Percentiles rank a stretch among this genome's conserved stretches.
Evolutionary conservation across 2,113 vertebrate species (phyloP).

Genomic region (Natator depressus): DNA sequence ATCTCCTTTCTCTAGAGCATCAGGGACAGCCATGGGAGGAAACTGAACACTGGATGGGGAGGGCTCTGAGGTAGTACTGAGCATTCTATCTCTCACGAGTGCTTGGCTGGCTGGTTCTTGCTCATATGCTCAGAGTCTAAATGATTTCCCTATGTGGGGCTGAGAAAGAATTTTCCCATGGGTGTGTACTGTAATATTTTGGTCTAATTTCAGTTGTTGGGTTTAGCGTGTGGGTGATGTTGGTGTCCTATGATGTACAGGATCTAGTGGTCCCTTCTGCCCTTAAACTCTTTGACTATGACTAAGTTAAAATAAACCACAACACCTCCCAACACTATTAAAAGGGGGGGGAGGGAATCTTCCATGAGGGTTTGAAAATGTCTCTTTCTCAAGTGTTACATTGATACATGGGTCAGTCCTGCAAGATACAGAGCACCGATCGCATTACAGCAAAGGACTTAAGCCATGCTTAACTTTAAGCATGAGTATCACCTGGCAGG

Average conservation of each 20-base stretch:
- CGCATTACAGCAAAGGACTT: no score
- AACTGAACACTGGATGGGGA: not conserved
- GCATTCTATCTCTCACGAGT: not conserved
- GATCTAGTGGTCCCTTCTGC: not conserved
- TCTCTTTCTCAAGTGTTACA: no score
- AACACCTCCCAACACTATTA: not conserved
- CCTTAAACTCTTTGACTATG: not conserved
- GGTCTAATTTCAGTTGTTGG: not conserved
- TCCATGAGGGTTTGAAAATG: not conserved
- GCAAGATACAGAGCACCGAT: no score
- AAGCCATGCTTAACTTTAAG: no score
- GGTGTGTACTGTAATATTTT: not conserved
- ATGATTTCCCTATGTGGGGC: not conserved
- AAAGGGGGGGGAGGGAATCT: not conserved
- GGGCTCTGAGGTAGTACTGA: not conserved
- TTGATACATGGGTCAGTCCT: no score
- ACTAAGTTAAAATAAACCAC: not conserved
- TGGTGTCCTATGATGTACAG: not conserved
- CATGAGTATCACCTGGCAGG: no score
- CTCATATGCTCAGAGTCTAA: not conserved
- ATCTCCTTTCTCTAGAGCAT: not conserved
- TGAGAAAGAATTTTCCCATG: not conserved
- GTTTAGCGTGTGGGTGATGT: not conserved
- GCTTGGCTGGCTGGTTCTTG: not conserved
- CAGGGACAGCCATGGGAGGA: not conserved